A percentile compares a stretch with the other conserved stretches of the same genome.
These are phyloP conservation scores for Latheticus oryzae DNA, from an alignment of 2,888 invertebrate species.

Conservation along the genomic window DNA sequence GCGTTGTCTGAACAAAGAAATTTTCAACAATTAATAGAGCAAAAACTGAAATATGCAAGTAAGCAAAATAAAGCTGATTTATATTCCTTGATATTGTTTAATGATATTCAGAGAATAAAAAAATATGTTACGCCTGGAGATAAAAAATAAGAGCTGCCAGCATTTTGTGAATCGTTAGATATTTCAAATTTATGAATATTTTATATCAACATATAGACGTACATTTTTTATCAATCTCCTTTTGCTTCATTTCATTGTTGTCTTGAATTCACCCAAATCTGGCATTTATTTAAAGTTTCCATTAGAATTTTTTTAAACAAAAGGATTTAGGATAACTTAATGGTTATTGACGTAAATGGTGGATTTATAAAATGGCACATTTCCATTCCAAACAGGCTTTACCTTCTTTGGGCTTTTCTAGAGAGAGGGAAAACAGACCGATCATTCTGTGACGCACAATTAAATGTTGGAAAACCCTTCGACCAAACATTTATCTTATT, in stretches of 20 bases:
- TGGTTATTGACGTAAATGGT: slow-evolving; percentile 25
- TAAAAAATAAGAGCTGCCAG: slow-evolving; percentile 5
- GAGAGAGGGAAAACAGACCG: slow-evolving; percentile 21
- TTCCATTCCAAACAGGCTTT: slow-evolving; percentile 27
- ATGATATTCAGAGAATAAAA: slow-evolving; percentile 9
- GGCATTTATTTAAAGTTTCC: slow-evolving; percentile 1
- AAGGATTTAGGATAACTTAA: slow-evolving; percentile 29
- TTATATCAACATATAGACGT: slow-evolving; percentile 1
- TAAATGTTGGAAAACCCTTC: slow-evolving; percentile 25
- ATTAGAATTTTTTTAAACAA: slow-evolving; percentile 22
- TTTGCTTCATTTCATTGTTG: neutral
- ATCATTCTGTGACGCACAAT: slow-evolving; percentile 32
- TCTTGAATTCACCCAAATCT: neutral
- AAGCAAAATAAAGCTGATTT: slow-evolving; percentile 33
- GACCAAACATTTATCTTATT: slow-evolving; percentile 32
- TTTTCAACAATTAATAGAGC: slow-evolving; percentile 22
- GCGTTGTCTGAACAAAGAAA: slow-evolving; percentile 4
- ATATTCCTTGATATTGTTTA: slow-evolving; percentile 13
- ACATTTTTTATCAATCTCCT: slow-evolving; percentile 9
- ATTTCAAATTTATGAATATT: slow-evolving; percentile 17
- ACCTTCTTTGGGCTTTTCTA: slow-evolving; percentile 22
- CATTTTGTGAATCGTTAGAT: slow-evolving; percentile 13
- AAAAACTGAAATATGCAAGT: slow-evolving; percentile 22
- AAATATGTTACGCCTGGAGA: slow-evolving; percentile 4
- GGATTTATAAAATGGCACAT: slow-evolving; percentile 34